Base-by-base conservation (phyloP, 2,888 invertebrate genomes). In the Morinoia aosen region DNA sequence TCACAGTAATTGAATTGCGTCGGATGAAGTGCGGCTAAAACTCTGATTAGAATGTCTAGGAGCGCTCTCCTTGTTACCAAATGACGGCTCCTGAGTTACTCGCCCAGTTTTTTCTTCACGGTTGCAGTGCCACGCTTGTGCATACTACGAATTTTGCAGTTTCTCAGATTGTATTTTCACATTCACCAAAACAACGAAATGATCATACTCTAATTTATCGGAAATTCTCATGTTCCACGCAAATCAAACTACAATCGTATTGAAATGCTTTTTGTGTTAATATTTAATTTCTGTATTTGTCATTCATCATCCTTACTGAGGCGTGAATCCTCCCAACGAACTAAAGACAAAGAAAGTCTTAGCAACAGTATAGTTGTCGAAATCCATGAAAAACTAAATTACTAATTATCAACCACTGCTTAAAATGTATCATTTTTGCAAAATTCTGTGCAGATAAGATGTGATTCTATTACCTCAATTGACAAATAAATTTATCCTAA, bases 11-110 rank as follows among this genome's bases (percentile, higher is more conserved):
- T 93, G 93, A 93, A 93, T 93, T 57, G 58, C 93, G 93, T 57
- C n/a, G 93, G 93, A 93, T 93, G 93, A 93, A 56, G 93, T 57
- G 56, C 57, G 56, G 93, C 93, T 93, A 93, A 93, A 93, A 93
- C 57, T 93, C 93, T 93, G 93, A 93, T 93, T 93, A 93, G 93
- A 93, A 93, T 93, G 93, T 93, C 93, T 56, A 33, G 25, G 93
- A 57, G 93, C 16, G 57, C 93, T 93, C 48, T 93, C 93, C 93
- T 93, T 57, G 57, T 93, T 93, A 48, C 93, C 40, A 56, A 93
- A 93, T 93, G 93, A 33, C 57, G 57, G 57, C 57, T 33, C 48
- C 14, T 93, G 16, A 40, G 90, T 90, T 76, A 10, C 25, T 10
- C 16, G 76, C 25, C 76, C 25, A 19, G 76, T 16, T 25, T 76